These are phyloP conservation scores for Chaetogeoica ovagalla DNA, from an alignment of 2,888 invertebrate genomes.

Conservation along the genomic window DNA sequence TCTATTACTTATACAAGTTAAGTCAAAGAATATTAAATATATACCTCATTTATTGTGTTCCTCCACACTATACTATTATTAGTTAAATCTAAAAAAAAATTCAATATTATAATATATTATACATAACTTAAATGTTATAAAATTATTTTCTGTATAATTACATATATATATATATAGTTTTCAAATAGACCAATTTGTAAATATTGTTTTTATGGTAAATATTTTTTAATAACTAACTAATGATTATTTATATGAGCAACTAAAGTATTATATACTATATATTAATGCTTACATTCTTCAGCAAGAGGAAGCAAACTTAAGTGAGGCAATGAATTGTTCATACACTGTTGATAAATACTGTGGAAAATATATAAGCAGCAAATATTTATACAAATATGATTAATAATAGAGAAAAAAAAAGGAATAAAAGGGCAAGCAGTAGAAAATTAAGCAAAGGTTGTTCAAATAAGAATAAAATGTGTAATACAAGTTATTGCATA, in stretches of 20 bases:
- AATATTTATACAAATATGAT: neutral
- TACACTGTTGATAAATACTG: constrained; percentile 40
- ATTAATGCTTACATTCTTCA: constrained; percentile 40
- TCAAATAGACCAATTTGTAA: too few species aligned
- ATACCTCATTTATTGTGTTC: constrained; percentile 37
- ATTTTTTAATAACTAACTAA: too few species aligned
- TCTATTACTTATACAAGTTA: too few species aligned
- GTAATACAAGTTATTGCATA: too few species aligned
- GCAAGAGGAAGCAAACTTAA: constrained; percentile 23
- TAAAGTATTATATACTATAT: neutral
- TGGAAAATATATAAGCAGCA: neutral
- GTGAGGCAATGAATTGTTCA: constrained; percentile 41
- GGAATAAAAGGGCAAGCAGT: too few species aligned
- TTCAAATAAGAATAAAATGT: too few species aligned
- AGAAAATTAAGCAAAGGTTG: too few species aligned
- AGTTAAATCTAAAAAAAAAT: constrained; percentile 4
- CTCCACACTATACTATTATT: constrained; percentile 41
- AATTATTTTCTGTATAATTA: neutral
- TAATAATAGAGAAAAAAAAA: too few species aligned
- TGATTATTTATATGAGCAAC: too few species aligned
- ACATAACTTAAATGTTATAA: neutral
- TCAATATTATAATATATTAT: neutral
- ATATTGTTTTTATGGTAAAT: too few species aligned
- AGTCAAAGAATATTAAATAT: neutral
- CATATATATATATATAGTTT: too few species aligned